phyloP scores from a whole-genome alignment of 2,797 vertebrate species.

The Sebastes taczanowskii region DNA sequence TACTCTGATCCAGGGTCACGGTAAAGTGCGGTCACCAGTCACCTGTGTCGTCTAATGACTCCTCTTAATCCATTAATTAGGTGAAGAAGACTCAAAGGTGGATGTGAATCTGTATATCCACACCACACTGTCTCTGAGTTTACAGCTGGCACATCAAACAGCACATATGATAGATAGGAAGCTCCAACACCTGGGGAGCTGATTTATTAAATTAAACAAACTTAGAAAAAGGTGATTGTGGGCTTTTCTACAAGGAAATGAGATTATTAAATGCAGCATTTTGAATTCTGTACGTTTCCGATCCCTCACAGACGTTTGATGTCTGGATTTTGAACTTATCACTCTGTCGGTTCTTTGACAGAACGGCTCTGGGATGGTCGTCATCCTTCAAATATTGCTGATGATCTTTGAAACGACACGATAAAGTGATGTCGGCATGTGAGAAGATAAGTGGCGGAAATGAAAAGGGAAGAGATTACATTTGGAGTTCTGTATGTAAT shows the following conservation, averaged over 20 bases:
- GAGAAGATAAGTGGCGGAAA: background rate
- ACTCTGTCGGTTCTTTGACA: slow-evolving; percentile 11
- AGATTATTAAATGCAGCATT: slow-evolving; percentile 10
- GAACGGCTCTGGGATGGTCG: background rate
- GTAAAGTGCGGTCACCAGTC: slow-evolving; percentile 30
- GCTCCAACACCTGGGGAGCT: background rate
- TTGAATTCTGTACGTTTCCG: slow-evolving; percentile 7
- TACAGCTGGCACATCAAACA: slow-evolving; percentile 3
- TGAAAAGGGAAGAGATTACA: slow-evolving; percentile 19
- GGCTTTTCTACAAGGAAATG: background rate
- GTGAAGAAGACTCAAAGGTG: slow-evolving; percentile 29
- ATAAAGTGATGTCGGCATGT: background rate
- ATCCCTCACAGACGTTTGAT: slow-evolving; percentile 27
- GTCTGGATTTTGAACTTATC: slow-evolving; percentile 28
- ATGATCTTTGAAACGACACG: slow-evolving; percentile 35
- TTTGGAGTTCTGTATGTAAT: background rate
- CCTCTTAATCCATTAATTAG: slow-evolving; percentile 52
- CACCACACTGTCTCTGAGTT: background rate
- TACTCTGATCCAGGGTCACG: slow-evolving; percentile 43
- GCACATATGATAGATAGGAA: background rate
- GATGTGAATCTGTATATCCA: slow-evolving; percentile 44
- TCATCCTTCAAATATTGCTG: slow-evolving; percentile 33
- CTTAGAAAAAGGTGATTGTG: slow-evolving; percentile 24
- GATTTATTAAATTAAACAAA: slow-evolving; percentile 25
- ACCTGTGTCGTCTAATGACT: slow-evolving; percentile 54